Percentiles rank a stretch among this genome's conserved stretches.
These are phyloP conservation scores for Pangasius macronema DNA, from an alignment of 2,797 vertebrate species.

Conservation along the genomic window DNA sequence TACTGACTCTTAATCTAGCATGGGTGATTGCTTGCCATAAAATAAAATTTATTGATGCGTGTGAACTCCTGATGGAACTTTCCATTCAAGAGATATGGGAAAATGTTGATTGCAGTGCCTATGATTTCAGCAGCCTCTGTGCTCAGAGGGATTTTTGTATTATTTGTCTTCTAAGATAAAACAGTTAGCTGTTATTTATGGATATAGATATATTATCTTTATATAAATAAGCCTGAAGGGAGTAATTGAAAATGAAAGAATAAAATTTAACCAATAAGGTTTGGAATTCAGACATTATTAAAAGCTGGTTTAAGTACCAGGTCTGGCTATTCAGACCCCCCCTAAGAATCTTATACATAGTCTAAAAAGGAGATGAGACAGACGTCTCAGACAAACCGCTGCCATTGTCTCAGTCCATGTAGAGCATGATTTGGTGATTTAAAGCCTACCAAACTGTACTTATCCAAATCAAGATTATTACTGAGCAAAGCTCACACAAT, in stretches of 20 bases:
- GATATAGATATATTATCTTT: not conserved
- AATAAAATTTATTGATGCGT: not conserved
- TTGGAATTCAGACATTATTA: slow-evolving; percentile 50
- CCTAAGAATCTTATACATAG: not conserved
- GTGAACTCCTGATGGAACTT: not conserved
- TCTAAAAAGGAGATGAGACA: slow-evolving; percentile 25
- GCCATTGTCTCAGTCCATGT: slow-evolving; percentile 33
- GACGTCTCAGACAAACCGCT: slow-evolving; percentile 16
- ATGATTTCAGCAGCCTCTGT: not conserved
- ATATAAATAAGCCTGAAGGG: slow-evolving; percentile 11
- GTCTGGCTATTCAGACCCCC: slow-evolving; percentile 31
- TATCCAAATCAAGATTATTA: not conserved
- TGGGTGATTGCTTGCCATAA: not conserved
- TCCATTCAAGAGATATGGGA: not conserved
- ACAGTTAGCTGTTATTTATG: not conserved
- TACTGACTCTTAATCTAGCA: not conserved
- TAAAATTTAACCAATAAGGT: slow-evolving; percentile 35
- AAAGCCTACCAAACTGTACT: not conserved
- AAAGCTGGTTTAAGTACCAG: slow-evolving; percentile 16
- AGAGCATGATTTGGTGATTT: not conserved
- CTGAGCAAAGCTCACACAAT: not conserved
- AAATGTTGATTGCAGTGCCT: not conserved
- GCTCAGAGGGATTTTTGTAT: slow-evolving; percentile 6
- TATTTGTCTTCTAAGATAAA: slow-evolving; percentile 4
- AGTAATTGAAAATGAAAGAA: slow-evolving; percentile 20